phyloP scores from a whole-genome alignment of 2,797 vertebrate species.

The Acipenser ruthenus region DNA sequence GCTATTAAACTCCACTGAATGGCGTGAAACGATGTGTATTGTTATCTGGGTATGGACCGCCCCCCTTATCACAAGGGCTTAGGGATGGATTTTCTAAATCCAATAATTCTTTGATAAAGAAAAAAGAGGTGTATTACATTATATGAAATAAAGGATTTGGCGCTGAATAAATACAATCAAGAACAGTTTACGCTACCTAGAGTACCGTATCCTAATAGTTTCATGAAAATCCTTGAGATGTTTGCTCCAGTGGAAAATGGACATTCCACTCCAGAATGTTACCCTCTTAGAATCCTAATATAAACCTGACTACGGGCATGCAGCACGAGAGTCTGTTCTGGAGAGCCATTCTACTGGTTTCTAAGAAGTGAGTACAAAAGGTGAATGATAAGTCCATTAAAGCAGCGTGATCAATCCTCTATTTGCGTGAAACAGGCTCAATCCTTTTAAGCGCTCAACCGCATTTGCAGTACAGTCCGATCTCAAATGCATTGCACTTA shows the following conservation, averaged over 20 bases:
- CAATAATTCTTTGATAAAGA: slow-evolving; percentile 89
- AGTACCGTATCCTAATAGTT: slow-evolving; percentile 51
- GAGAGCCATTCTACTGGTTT: neutral
- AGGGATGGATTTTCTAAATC: slow-evolving; percentile 86
- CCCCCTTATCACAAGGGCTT: slow-evolving; percentile 73
- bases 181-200: slow-evolving; percentile 43
- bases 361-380: slow-evolving; percentile 18
- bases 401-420: neutral
- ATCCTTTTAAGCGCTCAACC: neutral
- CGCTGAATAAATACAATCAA: slow-evolving; percentile 78
- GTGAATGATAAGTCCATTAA: slow-evolving; percentile 19
- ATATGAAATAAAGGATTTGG: slow-evolving; percentile 75
- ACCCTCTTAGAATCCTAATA: too few species aligned
- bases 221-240: slow-evolving; percentile 41
- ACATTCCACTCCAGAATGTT: neutral
- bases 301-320: too few species aligned
- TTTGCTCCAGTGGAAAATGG: neutral
- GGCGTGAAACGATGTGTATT: slow-evolving; percentile 67
- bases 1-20: slow-evolving; percentile 60
- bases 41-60: slow-evolving; percentile 75
- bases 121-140: slow-evolving; percentile 76
- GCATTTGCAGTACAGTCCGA: neutral
- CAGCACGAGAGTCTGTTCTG: too few species aligned
- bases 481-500: neutral
- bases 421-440: neutral